Percentiles rank a stretch among this genome's conserved stretches.
Conservation (phyloP, 2,797 vertebrate genomes). For the Myotis daubentonii region DNA sequence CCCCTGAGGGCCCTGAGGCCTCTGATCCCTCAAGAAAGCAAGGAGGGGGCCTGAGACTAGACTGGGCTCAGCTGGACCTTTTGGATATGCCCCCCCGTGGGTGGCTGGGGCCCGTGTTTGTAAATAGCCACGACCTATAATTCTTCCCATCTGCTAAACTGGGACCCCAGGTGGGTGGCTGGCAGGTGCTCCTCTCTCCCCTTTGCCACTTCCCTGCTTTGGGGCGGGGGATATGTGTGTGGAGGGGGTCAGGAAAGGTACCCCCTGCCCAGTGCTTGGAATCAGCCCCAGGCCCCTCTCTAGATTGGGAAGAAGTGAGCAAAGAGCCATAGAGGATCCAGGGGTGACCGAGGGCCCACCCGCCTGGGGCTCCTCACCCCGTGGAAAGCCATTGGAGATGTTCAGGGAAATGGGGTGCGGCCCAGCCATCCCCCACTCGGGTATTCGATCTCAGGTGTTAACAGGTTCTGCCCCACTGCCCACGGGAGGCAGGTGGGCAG, state of each 20-base stretch:
- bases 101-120: not conserved
- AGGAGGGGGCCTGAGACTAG: conserved; percentile 10
- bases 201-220: not conserved
- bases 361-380: not conserved
- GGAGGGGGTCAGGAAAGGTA: not conserved
- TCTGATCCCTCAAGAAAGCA: not conserved
- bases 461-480: conserved; percentile 38
- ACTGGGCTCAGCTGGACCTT: not conserved
- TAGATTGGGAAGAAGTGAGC: conserved; percentile 39
- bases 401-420: conserved; percentile 78
- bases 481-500: not conserved
- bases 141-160: not conserved
- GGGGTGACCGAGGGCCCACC: not conserved
- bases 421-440: conserved; percentile 58
- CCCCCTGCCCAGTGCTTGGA: not conserved
- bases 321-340: conserved; percentile 72
- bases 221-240: not conserved
- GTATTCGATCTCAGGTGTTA: conserved; percentile 81
- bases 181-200: not conserved
- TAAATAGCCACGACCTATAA: conserved; percentile 69
- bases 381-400: conserved; percentile 78
- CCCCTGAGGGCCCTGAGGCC: not conserved
- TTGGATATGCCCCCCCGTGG: not conserved
- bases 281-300: not conserved
- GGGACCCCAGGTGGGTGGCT: conserved; percentile 7